Evolutionary conservation across 2,888 invertebrate genomes (phyloP).

Genomic region (Mythimna ferrago): DNA sequence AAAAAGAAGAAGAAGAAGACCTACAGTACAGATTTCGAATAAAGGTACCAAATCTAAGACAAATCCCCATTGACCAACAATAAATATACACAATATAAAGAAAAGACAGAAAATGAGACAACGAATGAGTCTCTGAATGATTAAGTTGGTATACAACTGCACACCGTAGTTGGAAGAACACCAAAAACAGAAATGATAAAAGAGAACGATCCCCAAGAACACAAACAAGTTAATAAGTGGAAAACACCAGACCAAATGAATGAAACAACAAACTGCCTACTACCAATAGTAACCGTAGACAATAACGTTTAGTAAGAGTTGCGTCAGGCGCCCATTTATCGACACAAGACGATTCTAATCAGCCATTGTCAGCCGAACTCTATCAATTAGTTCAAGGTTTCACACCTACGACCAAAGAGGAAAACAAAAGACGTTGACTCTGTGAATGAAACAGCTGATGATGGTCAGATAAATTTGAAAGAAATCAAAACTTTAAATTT

Average conservation of each 20-base stretch:
- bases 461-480: too few species aligned
- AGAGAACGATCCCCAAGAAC: background rate
- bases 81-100: background rate
- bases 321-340: conserved; percentile 49
- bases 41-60: background rate
- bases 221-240: background rate
- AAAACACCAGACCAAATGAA: background rate
- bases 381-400: conserved; percentile 59
- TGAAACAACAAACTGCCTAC: conserved; percentile 10
- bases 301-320: conserved; percentile 24
- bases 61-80: background rate
- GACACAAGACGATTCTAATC: conserved; percentile 45
- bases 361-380: conserved; percentile 48
- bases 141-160: background rate
- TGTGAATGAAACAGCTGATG: conserved; percentile 23
- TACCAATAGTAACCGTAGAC: conserved; percentile 7
- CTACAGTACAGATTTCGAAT: background rate
- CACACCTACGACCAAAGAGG: conserved; percentile 39
- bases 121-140: background rate
- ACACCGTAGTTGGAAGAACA: background rate
- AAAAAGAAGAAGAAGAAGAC: too few species aligned
- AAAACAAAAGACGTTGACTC: conserved; percentile 11
- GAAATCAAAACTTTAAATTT: too few species aligned
- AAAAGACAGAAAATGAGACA: background rate
- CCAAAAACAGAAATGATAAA: background rate